Percentiles rank a stretch among this genome's conserved stretches.
Evolutionary conservation across 2,888 invertebrate genomes (phyloP).

Genomic region (Sturmia bella): DNA sequence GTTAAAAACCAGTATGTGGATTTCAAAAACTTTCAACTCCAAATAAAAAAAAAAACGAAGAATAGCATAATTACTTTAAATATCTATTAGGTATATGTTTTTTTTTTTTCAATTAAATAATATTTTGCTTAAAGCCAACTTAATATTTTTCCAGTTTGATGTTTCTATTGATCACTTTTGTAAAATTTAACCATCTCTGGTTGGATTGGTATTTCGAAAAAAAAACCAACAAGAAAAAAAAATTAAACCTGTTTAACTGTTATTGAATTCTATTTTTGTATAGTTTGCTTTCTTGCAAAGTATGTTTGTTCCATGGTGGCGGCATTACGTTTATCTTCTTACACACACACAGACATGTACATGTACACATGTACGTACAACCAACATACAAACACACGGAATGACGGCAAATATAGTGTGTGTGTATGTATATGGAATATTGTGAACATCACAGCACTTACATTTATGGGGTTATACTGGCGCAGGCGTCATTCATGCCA

Average conservation of each 20-base stretch:
- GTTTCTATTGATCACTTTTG: not conserved
- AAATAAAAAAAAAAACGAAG: too few relatives aligned
- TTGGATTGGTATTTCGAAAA: conserved; percentile 3
- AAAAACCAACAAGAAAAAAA: too few relatives aligned
- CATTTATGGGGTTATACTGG: conserved; percentile 39
- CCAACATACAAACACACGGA: not conserved
- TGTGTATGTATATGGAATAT: conserved; percentile 13
- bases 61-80: too few relatives aligned
- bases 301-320: not conserved
- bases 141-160: not conserved
- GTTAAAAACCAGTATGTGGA: too few relatives aligned
- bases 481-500: conserved; percentile 53
- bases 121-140: too few relatives aligned
- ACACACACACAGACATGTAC: not conserved
- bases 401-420: conserved; percentile 5
- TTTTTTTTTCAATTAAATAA: too few relatives aligned
- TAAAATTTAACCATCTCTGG: conserved; percentile 24
- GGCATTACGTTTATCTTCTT: not conserved
- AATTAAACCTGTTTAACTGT: conserved; percentile 56
- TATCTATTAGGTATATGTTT: too few relatives aligned
- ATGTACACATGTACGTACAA: too few relatives aligned
- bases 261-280: conserved; percentile 50
- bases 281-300: conserved; percentile 26
- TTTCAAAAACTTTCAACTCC: too few relatives aligned
- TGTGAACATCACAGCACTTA: not conserved